A percentile compares a stretch with the other conserved stretches of the same genome.
These are phyloP conservation scores for Harpagifer antarcticus DNA, from an alignment of 2,797 vertebrate genomes.

Conservation along the genomic window DNA sequence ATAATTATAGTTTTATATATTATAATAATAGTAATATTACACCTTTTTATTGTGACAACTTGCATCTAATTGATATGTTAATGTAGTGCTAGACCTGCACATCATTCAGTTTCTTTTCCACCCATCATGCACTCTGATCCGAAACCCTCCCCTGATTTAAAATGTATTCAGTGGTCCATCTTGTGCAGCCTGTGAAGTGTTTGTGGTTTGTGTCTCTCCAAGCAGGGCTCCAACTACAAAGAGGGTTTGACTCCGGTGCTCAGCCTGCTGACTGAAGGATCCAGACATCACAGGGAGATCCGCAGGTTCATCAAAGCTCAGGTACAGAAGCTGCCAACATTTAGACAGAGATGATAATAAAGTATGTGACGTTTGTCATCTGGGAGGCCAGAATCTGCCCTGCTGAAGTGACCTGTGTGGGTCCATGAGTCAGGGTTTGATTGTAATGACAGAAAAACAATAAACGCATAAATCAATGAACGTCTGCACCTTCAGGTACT, in stretches of 20 bases:
- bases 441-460: neutral
- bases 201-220: conserved; percentile 56
- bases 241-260: conserved; percentile 97
- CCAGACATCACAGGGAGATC: conserved; percentile 93
- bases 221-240: conserved; percentile 95
- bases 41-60: neutral
- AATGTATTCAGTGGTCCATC: neutral
- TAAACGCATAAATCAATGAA: neutral
- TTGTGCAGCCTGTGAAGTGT: conserved; percentile 39
- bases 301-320: conserved; percentile 97
- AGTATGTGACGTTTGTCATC: neutral
- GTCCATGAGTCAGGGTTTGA: neutral
- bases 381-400: neutral
- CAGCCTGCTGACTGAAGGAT: conserved; percentile 94
- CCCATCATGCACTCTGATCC: neutral
- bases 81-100: neutral
- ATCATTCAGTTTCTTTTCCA: neutral
- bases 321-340: conserved; percentile 75
- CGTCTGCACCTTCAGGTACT: conserved; percentile 86
- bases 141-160: neutral
- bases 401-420: neutral
- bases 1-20: too few species aligned
- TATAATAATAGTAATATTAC: too few species aligned
- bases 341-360: neutral
- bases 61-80: neutral